Conservation (phyloP, 2,797 vertebrate genomes). For the Geotrypetes seraphini region DNA sequence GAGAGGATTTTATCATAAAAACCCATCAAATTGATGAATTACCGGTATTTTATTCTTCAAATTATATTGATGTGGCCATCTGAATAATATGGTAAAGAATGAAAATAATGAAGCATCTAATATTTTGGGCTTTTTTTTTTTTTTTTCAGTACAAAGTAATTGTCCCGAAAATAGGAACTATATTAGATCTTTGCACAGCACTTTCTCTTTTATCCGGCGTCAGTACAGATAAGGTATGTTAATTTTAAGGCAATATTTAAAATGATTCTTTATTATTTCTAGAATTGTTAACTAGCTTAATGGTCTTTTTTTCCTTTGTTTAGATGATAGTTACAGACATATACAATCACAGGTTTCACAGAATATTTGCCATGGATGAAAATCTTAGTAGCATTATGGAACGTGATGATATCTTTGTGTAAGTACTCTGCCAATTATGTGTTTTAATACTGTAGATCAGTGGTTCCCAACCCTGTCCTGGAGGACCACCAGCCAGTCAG, state of each 20-base stretch:
- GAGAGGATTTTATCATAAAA: too few relatives aligned
- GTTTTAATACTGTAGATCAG: too few relatives aligned
- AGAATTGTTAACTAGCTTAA: constrained; percentile 17
- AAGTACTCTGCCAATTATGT: constrained; percentile 48
- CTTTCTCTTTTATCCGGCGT: constrained; percentile 75
- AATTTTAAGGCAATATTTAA: constrained; percentile 1
- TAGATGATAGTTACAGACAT: constrained; percentile 94
- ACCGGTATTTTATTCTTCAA: too few relatives aligned
- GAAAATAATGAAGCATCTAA: too few relatives aligned
- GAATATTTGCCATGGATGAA: constrained; percentile 93
- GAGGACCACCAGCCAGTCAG: too few relatives aligned
- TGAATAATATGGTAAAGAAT: too few relatives aligned
- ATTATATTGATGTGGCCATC: too few relatives aligned
- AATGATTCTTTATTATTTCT: constrained; percentile 1
- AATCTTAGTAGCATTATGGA: constrained; percentile 98
- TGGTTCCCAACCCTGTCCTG: too few relatives aligned
- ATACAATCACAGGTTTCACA: constrained; percentile 97
- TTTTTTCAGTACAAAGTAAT: constrained; percentile 89
- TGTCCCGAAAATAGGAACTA: constrained; percentile 95
- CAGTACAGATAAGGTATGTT: constrained; percentile 83
- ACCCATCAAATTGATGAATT: too few relatives aligned
- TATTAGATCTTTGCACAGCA: constrained; percentile 88
- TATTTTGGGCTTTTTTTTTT: constrained; percentile 40
- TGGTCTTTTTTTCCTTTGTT: constrained; percentile 22
- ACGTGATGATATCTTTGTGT: constrained; percentile 95